phyloP scores from a whole-genome alignment of 2,797 vertebrate species.

The Phrynocephalus forsythii region DNA sequence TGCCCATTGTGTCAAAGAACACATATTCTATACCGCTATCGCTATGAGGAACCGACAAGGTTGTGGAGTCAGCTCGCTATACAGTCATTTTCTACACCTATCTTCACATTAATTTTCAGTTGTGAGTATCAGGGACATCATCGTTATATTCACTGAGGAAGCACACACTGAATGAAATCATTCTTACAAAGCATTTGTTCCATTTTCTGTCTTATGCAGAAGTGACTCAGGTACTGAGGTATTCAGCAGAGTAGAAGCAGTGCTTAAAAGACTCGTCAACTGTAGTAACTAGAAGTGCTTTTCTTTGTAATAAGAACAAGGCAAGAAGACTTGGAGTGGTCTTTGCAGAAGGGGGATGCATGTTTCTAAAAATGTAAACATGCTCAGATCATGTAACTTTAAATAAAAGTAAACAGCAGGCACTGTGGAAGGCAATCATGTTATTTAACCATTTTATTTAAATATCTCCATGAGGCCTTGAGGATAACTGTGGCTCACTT shows the following conservation, averaged over 20 bases:
- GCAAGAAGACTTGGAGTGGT: too few species aligned
- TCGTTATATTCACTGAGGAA: background rate
- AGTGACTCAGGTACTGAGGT: background rate
- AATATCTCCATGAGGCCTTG: too few species aligned
- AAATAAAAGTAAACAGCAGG: background rate
- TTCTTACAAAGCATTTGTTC: background rate
- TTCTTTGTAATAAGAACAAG: background rate
- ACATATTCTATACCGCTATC: background rate
- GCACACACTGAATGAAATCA: background rate
- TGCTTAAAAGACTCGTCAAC: background rate
- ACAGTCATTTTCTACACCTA: background rate
- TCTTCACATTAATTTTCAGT: slow-evolving; percentile 1
- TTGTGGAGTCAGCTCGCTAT: background rate
- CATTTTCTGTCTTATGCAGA: background rate
- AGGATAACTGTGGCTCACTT: too few species aligned
- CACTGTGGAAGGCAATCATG: background rate
- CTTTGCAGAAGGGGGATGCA: background rate
- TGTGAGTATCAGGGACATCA: background rate
- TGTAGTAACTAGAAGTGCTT: background rate
- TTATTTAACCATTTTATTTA: too few species aligned
- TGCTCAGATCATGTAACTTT: background rate
- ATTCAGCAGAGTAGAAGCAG: background rate
- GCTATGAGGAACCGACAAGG: background rate
- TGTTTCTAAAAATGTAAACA: background rate
- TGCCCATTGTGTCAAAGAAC: background rate